Evolutionary conservation across 2,888 invertebrate genomes (phyloP).

Genomic region (Folsomia manolachei): DNA sequence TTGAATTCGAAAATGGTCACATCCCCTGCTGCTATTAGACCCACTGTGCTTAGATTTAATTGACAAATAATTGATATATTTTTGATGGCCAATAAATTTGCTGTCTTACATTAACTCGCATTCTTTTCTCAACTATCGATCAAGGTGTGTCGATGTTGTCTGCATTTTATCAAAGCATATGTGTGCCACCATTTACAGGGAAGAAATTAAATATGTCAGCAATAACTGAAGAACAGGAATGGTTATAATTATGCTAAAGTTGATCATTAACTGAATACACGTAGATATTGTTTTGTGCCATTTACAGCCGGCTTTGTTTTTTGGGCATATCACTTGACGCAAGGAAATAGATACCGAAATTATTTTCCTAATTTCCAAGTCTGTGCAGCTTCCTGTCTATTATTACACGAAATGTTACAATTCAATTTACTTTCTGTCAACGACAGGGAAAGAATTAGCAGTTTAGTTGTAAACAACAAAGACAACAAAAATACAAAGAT

Average conservation of each 20-base stretch:
- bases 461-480: not conserved
- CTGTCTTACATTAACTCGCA: not conserved
- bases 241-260: no score
- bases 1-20: not conserved
- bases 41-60: not conserved
- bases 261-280: no score
- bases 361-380: no score
- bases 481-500: not conserved
- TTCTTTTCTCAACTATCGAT: slow-evolving; percentile 4
- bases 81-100: not conserved
- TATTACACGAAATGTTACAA: not conserved
- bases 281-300: no score
- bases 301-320: no score
- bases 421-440: not conserved
- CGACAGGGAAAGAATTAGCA: not conserved
- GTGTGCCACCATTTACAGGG: not conserved
- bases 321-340: no score
- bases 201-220: not conserved
- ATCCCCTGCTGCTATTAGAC: not conserved
- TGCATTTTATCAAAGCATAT: not conserved
- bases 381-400: no score
- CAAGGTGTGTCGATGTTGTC: slow-evolving; percentile 19
- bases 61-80: not conserved
- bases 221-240: no score
- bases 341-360: no score